These are phyloP conservation scores for Pachycephala philippinensis DNA, from an alignment of 2,113 vertebrate genomes.

Conservation along the genomic window DNA sequence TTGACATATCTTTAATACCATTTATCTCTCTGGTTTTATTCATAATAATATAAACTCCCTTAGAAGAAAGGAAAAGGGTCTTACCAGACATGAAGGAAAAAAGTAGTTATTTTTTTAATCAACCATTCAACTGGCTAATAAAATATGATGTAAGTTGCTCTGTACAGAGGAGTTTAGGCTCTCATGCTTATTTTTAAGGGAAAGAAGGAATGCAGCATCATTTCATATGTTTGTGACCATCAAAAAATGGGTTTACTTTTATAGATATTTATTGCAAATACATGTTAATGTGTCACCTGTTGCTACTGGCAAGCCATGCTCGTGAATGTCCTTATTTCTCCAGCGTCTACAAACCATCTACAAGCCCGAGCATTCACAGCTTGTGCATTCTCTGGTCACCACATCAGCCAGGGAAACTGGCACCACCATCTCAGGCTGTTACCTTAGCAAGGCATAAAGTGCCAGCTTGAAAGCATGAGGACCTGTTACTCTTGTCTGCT, in stretches of 20 bases:
- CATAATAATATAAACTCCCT: neutral
- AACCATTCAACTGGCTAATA: neutral
- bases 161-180: neutral
- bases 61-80: neutral
- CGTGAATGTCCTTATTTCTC: neutral
- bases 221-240: neutral
- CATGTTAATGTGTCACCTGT: neutral
- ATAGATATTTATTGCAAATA: neutral
- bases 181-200: neutral
- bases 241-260: neutral
- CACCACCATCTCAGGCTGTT: neutral
- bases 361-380: neutral
- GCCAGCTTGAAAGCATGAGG: neutral
- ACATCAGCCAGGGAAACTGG: neutral
- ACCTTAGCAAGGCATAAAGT: neutral
- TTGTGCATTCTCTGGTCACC: neutral
- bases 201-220: neutral
- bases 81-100: neutral
- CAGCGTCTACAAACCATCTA: neutral
- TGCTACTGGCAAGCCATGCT: neutral
- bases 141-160: neutral
- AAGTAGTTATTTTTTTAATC: neutral
- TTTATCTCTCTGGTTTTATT: conserved; percentile 29
- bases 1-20: neutral
- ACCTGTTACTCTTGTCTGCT: neutral